phyloP scores from a whole-genome alignment of 2,888 invertebrate species.

The Omphaloscelis lunosa region DNA sequence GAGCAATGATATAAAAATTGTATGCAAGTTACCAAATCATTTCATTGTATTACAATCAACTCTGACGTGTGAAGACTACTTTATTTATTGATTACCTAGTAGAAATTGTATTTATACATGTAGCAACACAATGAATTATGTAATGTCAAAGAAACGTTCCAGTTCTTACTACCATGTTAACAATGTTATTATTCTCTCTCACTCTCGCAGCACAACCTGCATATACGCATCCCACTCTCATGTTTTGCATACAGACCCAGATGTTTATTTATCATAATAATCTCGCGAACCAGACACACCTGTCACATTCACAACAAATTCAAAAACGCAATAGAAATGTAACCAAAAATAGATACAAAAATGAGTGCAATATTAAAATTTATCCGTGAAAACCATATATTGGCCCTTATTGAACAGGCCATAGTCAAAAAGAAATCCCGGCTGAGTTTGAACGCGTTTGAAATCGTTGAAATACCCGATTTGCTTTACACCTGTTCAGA shows the following conservation, averaged over 20 bases:
- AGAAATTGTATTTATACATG: slow-evolving; percentile 14
- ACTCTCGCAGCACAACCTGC: background rate
- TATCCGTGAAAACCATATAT: slow-evolving; percentile 92
- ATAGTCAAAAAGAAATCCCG: slow-evolving; percentile 90
- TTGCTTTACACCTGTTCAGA: slow-evolving; percentile 90
- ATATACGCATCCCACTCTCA: slow-evolving; percentile 25
- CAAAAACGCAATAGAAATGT: slow-evolving; percentile 85
- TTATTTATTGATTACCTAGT: slow-evolving; percentile 30
- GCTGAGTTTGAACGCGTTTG: slow-evolving; percentile 92
- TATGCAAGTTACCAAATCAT: too few relatives aligned
- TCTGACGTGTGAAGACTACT: background rate
- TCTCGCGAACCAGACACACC: slow-evolving; percentile 30
- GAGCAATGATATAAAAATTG: background rate
- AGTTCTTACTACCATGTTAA: background rate
- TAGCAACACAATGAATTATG: slow-evolving; percentile 43
- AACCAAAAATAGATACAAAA: slow-evolving; percentile 76
- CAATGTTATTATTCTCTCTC: slow-evolving; percentile 42
- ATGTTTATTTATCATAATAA: slow-evolving; percentile 41
- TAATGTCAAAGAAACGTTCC: slow-evolving; percentile 57
- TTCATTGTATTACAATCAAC: background rate
- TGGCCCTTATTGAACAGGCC: slow-evolving; percentile 92
- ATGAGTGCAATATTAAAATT: slow-evolving; percentile 93
- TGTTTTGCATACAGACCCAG: slow-evolving; percentile 14
- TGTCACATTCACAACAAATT: slow-evolving; percentile 77
- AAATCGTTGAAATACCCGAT: slow-evolving; percentile 91